These are phyloP conservation scores for Drosophila formosana DNA, from an alignment of 2,888 invertebrate species.

Conservation along the genomic window DNA sequence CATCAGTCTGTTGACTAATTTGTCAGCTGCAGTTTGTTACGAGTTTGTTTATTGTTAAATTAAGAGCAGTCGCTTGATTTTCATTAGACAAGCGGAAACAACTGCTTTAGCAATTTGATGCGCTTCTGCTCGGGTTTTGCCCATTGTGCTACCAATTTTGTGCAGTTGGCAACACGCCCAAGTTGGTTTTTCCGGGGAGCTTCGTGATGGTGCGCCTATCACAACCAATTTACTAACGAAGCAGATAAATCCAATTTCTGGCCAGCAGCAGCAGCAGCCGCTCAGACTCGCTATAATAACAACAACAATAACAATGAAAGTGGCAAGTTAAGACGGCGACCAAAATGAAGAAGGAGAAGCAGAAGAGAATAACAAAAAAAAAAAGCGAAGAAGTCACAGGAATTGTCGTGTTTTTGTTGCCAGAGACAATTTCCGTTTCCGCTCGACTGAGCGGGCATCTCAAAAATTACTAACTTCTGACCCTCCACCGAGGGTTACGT, in stretches of 20 bases:
- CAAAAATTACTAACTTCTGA: conserved; percentile 47
- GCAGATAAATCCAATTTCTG: conserved; percentile 81
- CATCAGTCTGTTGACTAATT: neutral
- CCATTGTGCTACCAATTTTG: conserved; percentile 14
- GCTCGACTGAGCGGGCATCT: conserved; percentile 56
- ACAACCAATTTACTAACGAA: conserved; percentile 81
- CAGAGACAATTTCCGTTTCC: conserved; percentile 74
- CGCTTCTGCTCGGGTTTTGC: neutral
- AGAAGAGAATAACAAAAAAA: neutral
- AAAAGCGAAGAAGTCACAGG: neutral
- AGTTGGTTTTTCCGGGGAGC: conserved; percentile 36
- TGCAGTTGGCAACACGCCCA: conserved; percentile 56
- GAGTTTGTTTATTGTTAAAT: neutral
- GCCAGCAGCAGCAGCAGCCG: conserved; percentile 45
- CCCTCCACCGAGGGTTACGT: conserved; percentile 28
- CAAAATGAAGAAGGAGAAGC: neutral
- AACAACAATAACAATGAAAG: conserved; percentile 40
- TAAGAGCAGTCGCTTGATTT: neutral
- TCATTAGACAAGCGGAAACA: conserved; percentile 1
- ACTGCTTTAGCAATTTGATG: neutral
- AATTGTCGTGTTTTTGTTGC: conserved; percentile 40
- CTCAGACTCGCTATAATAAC: conserved; percentile 22
- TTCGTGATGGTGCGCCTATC: conserved; percentile 71
- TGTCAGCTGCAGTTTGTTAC: conserved; percentile 2
- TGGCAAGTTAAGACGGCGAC: conserved; percentile 17